phyloP scores from a whole-genome alignment of 1,140 invertebrate genomes.

The Armadillidium nasatum region DNA sequence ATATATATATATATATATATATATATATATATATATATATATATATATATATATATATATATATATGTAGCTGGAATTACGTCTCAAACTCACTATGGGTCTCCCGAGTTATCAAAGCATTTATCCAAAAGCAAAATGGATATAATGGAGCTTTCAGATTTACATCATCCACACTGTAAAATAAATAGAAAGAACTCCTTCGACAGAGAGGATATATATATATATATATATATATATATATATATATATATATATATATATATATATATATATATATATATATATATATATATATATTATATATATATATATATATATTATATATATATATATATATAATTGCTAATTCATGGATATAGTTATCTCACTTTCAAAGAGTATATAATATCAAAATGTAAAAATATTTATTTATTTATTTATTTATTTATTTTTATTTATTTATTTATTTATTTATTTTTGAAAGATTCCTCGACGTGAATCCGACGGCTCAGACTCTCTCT shows the following conservation, averaged over 20 bases:
- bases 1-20: slow-evolving; percentile 16
- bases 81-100: slow-evolving; percentile 44
- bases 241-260: slow-evolving; percentile 46
- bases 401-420: no score
- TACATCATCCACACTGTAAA: slow-evolving; percentile 93
- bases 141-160: slow-evolving; percentile 81
- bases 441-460: no score
- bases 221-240: neutral
- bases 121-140: slow-evolving; percentile 55
- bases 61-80: slow-evolving; percentile 26
- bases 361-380: no score
- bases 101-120: slow-evolving; percentile 38
- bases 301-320: slow-evolving; percentile 41
- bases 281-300: slow-evolving; percentile 5
- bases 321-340: no score
- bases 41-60: slow-evolving; percentile 19
- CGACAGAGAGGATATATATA: slow-evolving; percentile 25
- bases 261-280: neutral
- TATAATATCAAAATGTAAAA: no score
- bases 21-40: slow-evolving; percentile 14
- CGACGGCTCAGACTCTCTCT: slow-evolving; percentile 81
- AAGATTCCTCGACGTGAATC: slow-evolving; percentile 68
- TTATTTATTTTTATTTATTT: no score
- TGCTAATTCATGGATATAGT: no score
- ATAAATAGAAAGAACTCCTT: slow-evolving; percentile 64